Evolutionary conservation across 2,797 vertebrate species (phyloP), one percentile per base, ranked within the genome.

Genomic region (Cyclopterus lumpus): DNA sequence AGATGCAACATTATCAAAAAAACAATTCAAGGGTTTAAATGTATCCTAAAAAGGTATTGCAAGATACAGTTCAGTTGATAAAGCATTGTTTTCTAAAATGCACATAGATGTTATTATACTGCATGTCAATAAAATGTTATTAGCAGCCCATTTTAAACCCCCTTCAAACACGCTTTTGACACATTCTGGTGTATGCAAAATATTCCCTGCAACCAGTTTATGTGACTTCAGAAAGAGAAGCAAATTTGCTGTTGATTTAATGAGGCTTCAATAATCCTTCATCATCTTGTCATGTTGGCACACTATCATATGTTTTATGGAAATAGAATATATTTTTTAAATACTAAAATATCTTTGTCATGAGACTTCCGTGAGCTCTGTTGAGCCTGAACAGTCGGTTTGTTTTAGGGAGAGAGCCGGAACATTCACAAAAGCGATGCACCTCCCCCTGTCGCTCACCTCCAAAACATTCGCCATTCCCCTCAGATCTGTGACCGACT

Each of bases 341-440:
- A 79, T 22, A 63, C 10, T 10, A n/a, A 18, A 46, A 73, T 42
- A 11, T 75, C 14, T 76, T 71, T 64, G 65, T 94, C 90, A 94
- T 38, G 90, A 93, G 26, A 92, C 85, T 71, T 94, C 67, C 46
- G 93, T 67, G 2, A 92, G 87, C 57, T 89, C 86, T 32, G 66
- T 42, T 9, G 80, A 65, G 46, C 12, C 57, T 8, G 26, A 55
- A 30, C 77, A 46, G 38, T 88, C 86, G 11, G 63, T 83, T 54
- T 70, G 82, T 72, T 80, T 82, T 14, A 74, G 12, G 1, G 83
- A 80, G 9, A 91, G 28, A 44, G 90, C 85, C 24, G 88, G 89
- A 81, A 90, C 75, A 59, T 93, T 91, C 26, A 90, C 79, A 75
- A 92, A 92, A 36, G 82, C 60, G 67, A 91, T 76, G 58, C 79